Evolutionary conservation across 2,888 invertebrate species (phyloP), one percentile per base, ranked within the genome.

Genomic region (Colletes collaris): DNA sequence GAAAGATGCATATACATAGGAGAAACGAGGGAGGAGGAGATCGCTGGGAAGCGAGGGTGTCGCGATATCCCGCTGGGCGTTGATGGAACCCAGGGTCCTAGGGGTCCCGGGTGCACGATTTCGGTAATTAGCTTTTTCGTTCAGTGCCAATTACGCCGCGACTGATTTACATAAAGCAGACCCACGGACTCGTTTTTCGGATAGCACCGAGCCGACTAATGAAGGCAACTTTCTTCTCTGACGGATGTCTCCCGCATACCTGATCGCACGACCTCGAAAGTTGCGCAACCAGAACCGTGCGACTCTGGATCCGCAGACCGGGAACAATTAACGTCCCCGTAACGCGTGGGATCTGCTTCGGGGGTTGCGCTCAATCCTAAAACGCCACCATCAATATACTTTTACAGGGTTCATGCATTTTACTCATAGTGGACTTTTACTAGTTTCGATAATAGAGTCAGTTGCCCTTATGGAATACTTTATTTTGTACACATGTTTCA

Each of bases 51-150:
- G 86, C 84, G 87, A 84, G 89, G 88, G 86, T 89, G 89, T 87
- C 88, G 87, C 88, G 89, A 86, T 74, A 80, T 84, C 89, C 90
- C 83, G 89, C 89, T 90, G 89, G 27, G 89, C 86, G 82, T 82
- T 89, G 89, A 89, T 89, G 89, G 89, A 81, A 83, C 86, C 79
- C 84, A 69, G 83, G 79, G 81, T 84, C 86, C 86, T 85, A 87
- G 82, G 82, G 84, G 82, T 81, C 85, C 81, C 86, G 82, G 85
- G 83, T 87, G 83, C 87, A 87, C 88, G 88, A 88, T 90, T 90
- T 90, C 88, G 88, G 91, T 92, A 91, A 92, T 92, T 91, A 91
- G 90, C 89, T 92, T 91, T 91, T 90, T 90, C 89, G 87, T 90
- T 89, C 88, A 89, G 89, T 90, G 91, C 91, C 91, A 91, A 92